phyloP scores from a whole-genome alignment of 2,888 invertebrate species.

The Agonopterix arenella region DNA sequence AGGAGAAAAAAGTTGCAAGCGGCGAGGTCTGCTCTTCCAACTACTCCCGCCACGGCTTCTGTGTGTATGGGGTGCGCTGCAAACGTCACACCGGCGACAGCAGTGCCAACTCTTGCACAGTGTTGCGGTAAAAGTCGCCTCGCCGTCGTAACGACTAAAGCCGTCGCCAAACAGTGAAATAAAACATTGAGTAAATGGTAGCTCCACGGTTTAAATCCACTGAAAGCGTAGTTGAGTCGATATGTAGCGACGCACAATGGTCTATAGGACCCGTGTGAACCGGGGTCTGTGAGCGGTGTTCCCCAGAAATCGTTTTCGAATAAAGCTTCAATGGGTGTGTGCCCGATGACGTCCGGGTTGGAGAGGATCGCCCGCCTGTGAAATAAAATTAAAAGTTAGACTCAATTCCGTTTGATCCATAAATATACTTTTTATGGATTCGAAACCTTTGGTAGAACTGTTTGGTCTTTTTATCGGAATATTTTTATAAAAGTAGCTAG shows the following conservation, averaged over 20 bases:
- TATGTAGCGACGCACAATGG: constrained; percentile 94
- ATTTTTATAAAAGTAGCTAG: no score
- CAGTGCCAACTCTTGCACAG: constrained; percentile 80
- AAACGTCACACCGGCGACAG: constrained; percentile 90
- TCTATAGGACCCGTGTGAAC: constrained; percentile 97
- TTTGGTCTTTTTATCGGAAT: no score
- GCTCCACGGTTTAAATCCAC: constrained; percentile 87
- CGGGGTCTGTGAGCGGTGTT: constrained; percentile 92
- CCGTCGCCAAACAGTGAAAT: constrained; percentile 90
- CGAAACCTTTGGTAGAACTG: no score
- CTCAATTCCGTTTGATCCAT: constrained; percentile 9
- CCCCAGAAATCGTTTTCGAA: constrained; percentile 99
- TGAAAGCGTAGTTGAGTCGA: constrained; percentile 87
- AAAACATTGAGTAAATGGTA: constrained; percentile 92
- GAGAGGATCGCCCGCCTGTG: constrained; percentile 95
- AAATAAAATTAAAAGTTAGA: constrained; percentile 43
- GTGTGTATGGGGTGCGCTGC: constrained; percentile 97
- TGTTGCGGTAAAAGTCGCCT: constrained; percentile 81
- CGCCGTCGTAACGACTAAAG: constrained; percentile 87
- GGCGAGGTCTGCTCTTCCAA: constrained; percentile 95
- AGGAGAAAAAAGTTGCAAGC: constrained; percentile 94
- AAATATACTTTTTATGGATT: constrained; percentile 5
- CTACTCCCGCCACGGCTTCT: constrained; percentile 96
- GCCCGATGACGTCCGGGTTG: constrained; percentile 93
- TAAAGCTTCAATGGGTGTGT: constrained; percentile 87